These are phyloP conservation scores for Spodoptera picta DNA, from an alignment of 2,888 invertebrate species.

Conservation along the genomic window DNA sequence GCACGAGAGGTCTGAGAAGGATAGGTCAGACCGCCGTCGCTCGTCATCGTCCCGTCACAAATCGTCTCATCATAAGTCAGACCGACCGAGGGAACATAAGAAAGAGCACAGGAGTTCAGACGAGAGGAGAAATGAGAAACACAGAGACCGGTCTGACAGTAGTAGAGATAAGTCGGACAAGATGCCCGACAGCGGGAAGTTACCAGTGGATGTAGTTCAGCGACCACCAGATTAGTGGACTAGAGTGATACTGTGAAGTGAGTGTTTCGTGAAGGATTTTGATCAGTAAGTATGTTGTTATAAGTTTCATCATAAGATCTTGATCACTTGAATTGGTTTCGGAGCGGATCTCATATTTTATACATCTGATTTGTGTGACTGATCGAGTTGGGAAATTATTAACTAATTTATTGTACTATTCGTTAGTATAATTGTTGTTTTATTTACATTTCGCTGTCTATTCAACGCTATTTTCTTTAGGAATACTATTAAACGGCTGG, in stretches of 20 bases:
- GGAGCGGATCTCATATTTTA: constrained; percentile 52
- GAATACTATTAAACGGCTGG: constrained; percentile 29
- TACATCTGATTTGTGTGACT: constrained; percentile 38
- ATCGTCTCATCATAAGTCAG: constrained; percentile 71
- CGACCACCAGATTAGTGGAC: constrained; percentile 77
- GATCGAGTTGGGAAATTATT: constrained; percentile 28
- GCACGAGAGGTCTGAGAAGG: constrained; percentile 49
- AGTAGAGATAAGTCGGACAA: constrained; percentile 58
- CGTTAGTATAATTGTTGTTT: constrained; percentile 44
- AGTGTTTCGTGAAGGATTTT: constrained; percentile 58
- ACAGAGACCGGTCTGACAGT: constrained; percentile 58
- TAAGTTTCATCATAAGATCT: constrained; percentile 37
- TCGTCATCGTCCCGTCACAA: constrained; percentile 80
- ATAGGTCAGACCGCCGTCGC: constrained; percentile 73
- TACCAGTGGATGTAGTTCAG: constrained; percentile 71
- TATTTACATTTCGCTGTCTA: constrained; percentile 29
- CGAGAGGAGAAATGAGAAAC: constrained; percentile 70
- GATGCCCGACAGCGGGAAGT: constrained; percentile 65
- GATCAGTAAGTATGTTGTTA: constrained; percentile 38
- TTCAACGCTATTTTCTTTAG: constrained; percentile 11
- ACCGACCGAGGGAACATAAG: constrained; percentile 70
- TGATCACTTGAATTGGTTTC: constrained; percentile 41
- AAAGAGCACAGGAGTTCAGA: constrained; percentile 72
- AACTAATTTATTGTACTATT: constrained; percentile 47
- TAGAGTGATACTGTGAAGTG: constrained; percentile 40